These are phyloP conservation scores for Diarsia dahlii DNA, from an alignment of 2,888 invertebrate species.

Conservation along the genomic window DNA sequence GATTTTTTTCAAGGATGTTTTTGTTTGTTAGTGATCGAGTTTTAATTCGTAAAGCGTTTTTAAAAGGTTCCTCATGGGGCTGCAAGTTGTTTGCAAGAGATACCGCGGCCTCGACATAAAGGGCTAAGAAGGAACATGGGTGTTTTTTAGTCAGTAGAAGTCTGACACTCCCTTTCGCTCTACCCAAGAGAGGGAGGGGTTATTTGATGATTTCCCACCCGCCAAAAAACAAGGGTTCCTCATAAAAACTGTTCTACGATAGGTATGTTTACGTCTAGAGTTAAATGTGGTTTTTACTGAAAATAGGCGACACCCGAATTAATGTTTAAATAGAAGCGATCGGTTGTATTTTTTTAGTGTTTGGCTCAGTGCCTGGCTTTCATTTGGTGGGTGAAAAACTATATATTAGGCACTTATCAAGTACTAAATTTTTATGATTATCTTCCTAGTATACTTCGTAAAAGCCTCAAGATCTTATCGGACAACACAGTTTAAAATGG, in stretches of 20 bases:
- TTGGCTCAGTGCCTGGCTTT: background rate
- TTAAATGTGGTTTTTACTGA: background rate
- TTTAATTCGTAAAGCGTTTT: background rate
- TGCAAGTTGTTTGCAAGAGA: too few relatives aligned
- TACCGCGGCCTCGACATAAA: too few relatives aligned
- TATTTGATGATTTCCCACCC: too few relatives aligned
- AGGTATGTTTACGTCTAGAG: background rate
- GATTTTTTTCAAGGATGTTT: constrained; percentile 42
- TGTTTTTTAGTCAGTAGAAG: too few relatives aligned
- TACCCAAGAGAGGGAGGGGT: too few relatives aligned
- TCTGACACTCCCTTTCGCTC: too few relatives aligned
- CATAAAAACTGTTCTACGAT: background rate
- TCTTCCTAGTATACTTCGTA: background rate
- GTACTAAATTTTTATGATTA: background rate
- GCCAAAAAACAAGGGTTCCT: too few relatives aligned
- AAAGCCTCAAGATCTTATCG: background rate
- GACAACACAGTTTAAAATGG: background rate
- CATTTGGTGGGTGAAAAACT: background rate
- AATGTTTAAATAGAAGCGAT: background rate
- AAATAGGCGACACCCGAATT: background rate
- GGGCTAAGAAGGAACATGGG: too few relatives aligned
- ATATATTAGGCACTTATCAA: background rate
- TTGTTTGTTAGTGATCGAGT: background rate
- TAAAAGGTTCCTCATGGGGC: too few relatives aligned
- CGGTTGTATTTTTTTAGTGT: background rate